Base-by-base conservation (phyloP, 2,888 invertebrate genomes). In the Tetropium fuscum region DNA sequence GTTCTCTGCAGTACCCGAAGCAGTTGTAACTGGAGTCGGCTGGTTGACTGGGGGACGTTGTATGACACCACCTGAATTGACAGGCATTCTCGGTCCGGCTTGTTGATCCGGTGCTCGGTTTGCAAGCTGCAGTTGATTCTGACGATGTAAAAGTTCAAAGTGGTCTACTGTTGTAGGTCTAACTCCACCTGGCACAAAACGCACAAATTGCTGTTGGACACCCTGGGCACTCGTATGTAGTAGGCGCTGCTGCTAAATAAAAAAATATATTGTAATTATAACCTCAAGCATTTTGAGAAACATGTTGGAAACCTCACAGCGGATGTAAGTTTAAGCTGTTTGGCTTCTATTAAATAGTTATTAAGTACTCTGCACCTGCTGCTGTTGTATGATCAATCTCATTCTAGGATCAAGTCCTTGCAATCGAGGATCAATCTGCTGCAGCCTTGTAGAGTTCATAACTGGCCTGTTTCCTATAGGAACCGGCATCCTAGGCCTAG, bases 341-440 rank as follows among this genome's bases (percentile, higher is more conserved):
- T n/a, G n/a, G n/a, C n/a, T n/a, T n/a, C n/a, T n/a, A n/a, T n/a
- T n/a, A n/a, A n/a, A n/a, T n/a, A n/a, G n/a, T n/a, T n/a, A n/a
- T n/a, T n/a, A n/a, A n/a, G n/a, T n/a, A n/a, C n/a, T n/a, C n/a
- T n/a, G 57, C 63, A 68, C 70, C 58, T 73, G 71, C 36, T 78
- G 83, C 74, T 85, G 84, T 63, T 84, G 85, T 45, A 87, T 69
- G 47, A 87, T 74, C 71, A 87, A 79, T 65, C 86, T 78, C 63
- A 84, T 83, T 60, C 87, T 81, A 11, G 85, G 83, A 76, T 87
- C 87, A 34, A 85, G 74, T 16, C 81, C 81, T 69, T 85, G 85
- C 38, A 84, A 73, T 64, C 85, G 78, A 1, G 83, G 79, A 72
- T 85, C 85, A 6, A 82, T 72, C 34, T 68, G 73, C 27, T 73